A percentile compares a stretch with the other conserved stretches of the same genome.
These are phyloP conservation scores for Agriopis leucophaearia DNA, from an alignment of 2,888 invertebrate genomes.

Conservation along the genomic window DNA sequence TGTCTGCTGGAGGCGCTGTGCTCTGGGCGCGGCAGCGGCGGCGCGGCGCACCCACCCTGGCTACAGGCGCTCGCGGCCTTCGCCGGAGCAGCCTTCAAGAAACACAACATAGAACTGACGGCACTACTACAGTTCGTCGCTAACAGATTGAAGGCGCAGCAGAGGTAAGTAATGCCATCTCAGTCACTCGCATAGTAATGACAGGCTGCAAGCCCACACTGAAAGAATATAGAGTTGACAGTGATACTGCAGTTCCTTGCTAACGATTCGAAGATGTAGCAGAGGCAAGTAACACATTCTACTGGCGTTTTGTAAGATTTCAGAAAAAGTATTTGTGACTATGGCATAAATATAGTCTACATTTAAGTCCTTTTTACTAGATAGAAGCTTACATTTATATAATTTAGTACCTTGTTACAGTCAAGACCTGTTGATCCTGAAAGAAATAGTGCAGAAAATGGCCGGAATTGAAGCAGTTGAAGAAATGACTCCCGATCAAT, in stretches of 20 bases:
- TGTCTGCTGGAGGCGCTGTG: conserved; percentile 96
- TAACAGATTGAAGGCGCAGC: conserved; percentile 98
- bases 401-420: conserved; percentile 71
- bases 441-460: conserved; percentile 99
- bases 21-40: conserved; percentile 87
- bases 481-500: conserved; percentile 97
- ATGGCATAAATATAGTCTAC: too few species aligned
- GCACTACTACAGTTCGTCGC: conserved; percentile 98
- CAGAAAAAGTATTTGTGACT: too few species aligned
- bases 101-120: conserved; percentile 98
- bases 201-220: too few species aligned
- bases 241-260: too few species aligned
- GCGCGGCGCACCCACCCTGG: conserved; percentile 95
- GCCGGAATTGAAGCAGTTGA: conserved; percentile 99
- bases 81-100: conserved; percentile 98
- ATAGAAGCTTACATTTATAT: too few species aligned
- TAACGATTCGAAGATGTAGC: too few species aligned
- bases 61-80: conserved; percentile 97
- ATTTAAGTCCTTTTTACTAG: too few species aligned
- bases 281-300: too few species aligned
- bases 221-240: too few species aligned
- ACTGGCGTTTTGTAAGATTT: too few species aligned
- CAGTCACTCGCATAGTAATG: too few species aligned
- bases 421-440: conserved; percentile 96
- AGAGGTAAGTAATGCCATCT: conserved; percentile 88